Evolutionary conservation across 2,797 vertebrate genomes (phyloP).

Genomic region (Bryconaethiops microstoma): DNA sequence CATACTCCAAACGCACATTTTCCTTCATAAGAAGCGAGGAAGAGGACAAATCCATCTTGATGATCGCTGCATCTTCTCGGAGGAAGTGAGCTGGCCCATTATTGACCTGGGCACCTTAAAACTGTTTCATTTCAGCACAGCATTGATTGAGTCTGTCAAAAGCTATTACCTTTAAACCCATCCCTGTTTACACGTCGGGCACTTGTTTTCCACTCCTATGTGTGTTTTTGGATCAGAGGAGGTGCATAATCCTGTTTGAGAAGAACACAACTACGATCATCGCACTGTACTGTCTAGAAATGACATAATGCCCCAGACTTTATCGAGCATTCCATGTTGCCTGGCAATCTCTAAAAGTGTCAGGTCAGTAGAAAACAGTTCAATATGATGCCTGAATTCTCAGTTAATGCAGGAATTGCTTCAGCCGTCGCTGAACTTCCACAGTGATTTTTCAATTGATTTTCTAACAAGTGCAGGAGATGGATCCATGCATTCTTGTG

Average conservation of each 20-base stretch:
- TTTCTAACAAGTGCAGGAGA: background rate
- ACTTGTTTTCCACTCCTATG: conserved; percentile 19
- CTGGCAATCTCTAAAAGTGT: background rate
- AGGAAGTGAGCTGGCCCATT: conserved; percentile 31
- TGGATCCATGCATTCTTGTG: background rate
- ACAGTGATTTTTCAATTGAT: conserved; percentile 24
- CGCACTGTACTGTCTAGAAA: conserved; percentile 20
- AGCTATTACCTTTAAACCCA: conserved; percentile 45
- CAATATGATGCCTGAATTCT: conserved; percentile 20
- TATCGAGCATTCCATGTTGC: background rate
- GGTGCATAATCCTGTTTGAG: conserved; percentile 28
- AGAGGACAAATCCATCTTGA: background rate
- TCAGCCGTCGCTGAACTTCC: background rate
- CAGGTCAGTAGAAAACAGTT: background rate
- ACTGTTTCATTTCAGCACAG: conserved; percentile 34
- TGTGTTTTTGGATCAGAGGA: conserved; percentile 24
- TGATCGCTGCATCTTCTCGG: conserved; percentile 24
- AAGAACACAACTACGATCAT: background rate
- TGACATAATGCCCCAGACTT: conserved; percentile 25
- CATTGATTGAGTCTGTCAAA: conserved; percentile 55
- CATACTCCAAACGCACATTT: background rate
- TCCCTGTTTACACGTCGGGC: conserved; percentile 5
- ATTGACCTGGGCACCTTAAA: conserved; percentile 40
- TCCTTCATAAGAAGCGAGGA: background rate
- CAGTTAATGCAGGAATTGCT: background rate